These are phyloP conservation scores for Platyscapa corneri DNA, from an alignment of 1,140 invertebrate species.

Conservation along the genomic window DNA sequence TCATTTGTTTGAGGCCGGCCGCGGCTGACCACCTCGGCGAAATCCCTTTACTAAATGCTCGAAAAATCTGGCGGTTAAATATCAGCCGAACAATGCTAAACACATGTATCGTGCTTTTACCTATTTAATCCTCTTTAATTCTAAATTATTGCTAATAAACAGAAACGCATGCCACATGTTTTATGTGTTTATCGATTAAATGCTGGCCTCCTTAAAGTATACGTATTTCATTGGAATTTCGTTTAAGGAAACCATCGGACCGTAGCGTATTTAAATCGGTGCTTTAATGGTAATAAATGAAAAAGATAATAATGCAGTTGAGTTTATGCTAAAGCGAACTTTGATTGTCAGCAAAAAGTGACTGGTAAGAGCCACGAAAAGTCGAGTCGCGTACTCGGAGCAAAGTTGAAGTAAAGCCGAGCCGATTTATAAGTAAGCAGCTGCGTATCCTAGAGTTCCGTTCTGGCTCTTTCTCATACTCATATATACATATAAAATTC, in stretches of 20 bases:
- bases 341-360: not conserved
- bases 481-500: conserved; percentile 36
- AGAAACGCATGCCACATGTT: not conserved
- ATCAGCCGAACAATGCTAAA: not conserved
- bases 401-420: not conserved
- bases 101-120: not conserved
- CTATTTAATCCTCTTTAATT: not conserved
- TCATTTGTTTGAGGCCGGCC: not conserved
- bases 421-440: not conserved
- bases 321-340: not conserved
- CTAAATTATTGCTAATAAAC: not conserved
- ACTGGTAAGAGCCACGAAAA: no score
- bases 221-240: not conserved
- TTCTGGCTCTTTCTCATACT: not conserved
- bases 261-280: not conserved
- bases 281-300: not conserved
- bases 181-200: not conserved
- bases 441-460: not conserved
- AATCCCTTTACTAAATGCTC: no score
- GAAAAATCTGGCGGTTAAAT: not conserved
- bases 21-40: no score
- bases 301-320: not conserved
- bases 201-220: not conserved
- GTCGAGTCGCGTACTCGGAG: no score
- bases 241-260: not conserved